Base-by-base conservation (phyloP, 2,888 invertebrate genomes). In the Pomacea canaliculata region DNA sequence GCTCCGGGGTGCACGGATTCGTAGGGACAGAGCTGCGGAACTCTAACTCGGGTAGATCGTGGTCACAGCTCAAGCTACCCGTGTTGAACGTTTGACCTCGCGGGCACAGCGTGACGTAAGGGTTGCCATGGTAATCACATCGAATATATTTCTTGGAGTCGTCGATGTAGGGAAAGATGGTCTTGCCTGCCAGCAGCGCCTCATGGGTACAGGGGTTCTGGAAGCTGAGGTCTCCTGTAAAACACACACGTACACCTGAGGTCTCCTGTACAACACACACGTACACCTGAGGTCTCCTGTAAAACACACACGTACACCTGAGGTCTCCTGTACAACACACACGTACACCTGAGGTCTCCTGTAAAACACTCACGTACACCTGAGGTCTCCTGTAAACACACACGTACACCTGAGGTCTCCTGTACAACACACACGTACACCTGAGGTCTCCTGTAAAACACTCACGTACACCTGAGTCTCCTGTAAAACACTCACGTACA, bases 121-220 rank as follows among this genome's bases (percentile, higher is more conserved):
- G 76, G 49, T 73, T 70, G 8, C 80, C 80, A 19, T 68, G 60
- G 56, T 73, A 70, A 65, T 82, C 82, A 74, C 82, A 82, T 9
- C 72, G 72, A 73, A 85, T 80, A 78, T 81, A 85, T 65, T 76
- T 76, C 49, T 75, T 76, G 66, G 77, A 70, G 73, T 83, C 82
- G 16, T 72, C 71, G 0, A 83, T 82, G 68, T 81, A 79, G 2
- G 83, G 79, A 60, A 81, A 82, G 70, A 80, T 67, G 49, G 79
- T 66, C 37, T 66, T n/a, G 7, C 78, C 81, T 18, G 48, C 48
- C 46, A 46, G 27, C 51, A 79, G 48, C 0, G 60, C 66, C 19
- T 76, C 79, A n/a, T 19, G 51, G n/a, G 71, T 79, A 65, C 81
- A 80, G 1, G 80, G 80, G 71, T 79, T 80, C 13, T 27, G 60